A percentile compares a stretch with the other conserved stretches of the same genome.
Conservation (phyloP, 2,888 invertebrate species). For the Phorcus lineatus region DNA sequence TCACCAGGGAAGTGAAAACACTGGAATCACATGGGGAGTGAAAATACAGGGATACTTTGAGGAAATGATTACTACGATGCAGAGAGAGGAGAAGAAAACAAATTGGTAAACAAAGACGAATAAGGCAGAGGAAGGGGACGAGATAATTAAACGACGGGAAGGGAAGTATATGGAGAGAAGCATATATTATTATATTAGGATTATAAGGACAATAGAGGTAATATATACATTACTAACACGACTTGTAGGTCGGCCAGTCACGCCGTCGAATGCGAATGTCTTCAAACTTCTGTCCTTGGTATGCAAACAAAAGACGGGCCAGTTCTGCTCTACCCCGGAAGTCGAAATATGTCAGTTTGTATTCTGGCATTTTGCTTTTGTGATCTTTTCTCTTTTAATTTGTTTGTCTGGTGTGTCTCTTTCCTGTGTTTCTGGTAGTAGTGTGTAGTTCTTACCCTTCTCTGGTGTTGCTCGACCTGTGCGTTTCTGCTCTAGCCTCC, state of each 20-base stretch:
- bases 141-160: no score
- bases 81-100: no score
- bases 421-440: neutral
- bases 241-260: neutral
- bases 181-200: no score
- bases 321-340: slow-evolving; percentile 2
- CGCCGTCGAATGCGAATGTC: neutral
- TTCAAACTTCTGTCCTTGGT: slow-evolving; percentile 19
- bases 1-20: no score
- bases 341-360: slow-evolving; percentile 15
- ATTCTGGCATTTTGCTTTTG: neutral
- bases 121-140: no score
- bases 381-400: neutral
- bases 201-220: no score
- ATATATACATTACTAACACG: neutral
- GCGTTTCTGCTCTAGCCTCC: neutral
- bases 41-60: no score
- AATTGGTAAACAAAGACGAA: no score
- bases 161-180: no score
- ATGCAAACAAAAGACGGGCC: neutral
- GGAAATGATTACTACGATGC: no score
- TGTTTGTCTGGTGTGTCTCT: neutral
- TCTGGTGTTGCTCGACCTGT: neutral
- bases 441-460: neutral
- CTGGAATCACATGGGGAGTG: no score